These are phyloP conservation scores for Lymantria monacha DNA, from an alignment of 2,888 invertebrate genomes.

Conservation along the genomic window DNA sequence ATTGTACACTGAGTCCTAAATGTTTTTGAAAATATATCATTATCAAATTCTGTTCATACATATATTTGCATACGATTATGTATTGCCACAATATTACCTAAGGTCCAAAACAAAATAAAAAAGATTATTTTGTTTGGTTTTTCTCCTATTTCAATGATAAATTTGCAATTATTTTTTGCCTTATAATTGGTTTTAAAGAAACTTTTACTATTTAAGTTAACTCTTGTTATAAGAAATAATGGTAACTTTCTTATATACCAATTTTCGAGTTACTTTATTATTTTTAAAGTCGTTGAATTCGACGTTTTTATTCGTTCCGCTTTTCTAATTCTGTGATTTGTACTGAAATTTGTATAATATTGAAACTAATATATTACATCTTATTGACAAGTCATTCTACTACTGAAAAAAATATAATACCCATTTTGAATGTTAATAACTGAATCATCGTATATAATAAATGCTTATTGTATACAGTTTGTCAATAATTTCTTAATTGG, in stretches of 20 bases:
- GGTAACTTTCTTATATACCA: conserved; percentile 26
- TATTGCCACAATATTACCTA: too few relatives aligned
- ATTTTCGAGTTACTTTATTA: conserved; percentile 15
- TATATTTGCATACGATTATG: too few relatives aligned
- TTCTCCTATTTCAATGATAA: too few relatives aligned
- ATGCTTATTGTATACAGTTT: background rate
- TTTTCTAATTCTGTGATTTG: conserved; percentile 52
- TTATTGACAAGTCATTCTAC: conserved; percentile 14
- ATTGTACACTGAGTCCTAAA: too few relatives aligned
- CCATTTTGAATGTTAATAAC: background rate
- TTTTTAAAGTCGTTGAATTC: conserved; percentile 36
- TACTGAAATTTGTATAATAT: conserved; percentile 30
- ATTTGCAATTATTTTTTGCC: too few relatives aligned
- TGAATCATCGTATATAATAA: background rate
- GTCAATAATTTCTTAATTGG: background rate
- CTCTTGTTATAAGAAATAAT: conserved; percentile 17
- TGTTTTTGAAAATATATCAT: too few relatives aligned
- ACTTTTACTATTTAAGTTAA: background rate
- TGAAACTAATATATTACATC: conserved; percentile 10
- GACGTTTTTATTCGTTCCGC: conserved; percentile 55
- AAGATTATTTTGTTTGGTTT: too few relatives aligned
- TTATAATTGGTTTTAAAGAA: background rate
- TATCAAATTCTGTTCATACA: too few relatives aligned
- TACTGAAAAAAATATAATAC: background rate
- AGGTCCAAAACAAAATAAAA: too few relatives aligned